These are phyloP conservation scores for Babylonia areolata DNA, from an alignment of 1,140 invertebrate species.

Conservation along the genomic window DNA sequence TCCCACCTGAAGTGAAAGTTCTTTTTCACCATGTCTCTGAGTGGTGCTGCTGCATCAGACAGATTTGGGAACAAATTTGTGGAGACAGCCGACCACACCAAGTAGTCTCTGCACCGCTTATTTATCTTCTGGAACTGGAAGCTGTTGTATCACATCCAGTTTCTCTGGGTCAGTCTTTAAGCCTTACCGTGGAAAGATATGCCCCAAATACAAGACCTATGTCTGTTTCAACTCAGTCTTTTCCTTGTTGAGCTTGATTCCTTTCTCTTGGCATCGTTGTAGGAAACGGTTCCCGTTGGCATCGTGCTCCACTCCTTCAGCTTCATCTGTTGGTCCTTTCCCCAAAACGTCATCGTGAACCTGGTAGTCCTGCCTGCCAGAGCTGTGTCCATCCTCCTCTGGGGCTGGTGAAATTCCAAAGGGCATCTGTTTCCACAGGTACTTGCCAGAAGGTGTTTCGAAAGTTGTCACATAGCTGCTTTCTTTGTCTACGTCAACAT, in stretches of 20 bases:
- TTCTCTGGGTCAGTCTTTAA: conserved; percentile 43
- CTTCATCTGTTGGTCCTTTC: background rate
- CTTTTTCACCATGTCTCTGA: conserved; percentile 45
- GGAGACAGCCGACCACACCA: conserved; percentile 74
- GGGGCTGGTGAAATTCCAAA: conserved; percentile 61
- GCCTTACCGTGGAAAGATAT: conserved; percentile 42
- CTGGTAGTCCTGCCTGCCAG: background rate
- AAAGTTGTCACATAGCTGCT: background rate
- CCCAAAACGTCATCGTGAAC: conserved; percentile 65
- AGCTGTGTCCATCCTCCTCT: background rate
- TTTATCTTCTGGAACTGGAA: conserved; percentile 36
- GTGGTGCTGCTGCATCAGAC: conserved; percentile 59
- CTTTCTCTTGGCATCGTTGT: conserved; percentile 34
- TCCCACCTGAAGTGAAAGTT: conserved; percentile 40
- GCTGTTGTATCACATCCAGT: conserved; percentile 39
- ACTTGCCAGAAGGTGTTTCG: conserved; percentile 64
- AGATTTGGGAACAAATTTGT: conserved; percentile 67
- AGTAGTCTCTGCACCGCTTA: conserved; percentile 42
- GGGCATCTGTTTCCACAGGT: conserved; percentile 66
- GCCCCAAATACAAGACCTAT: conserved; percentile 41
- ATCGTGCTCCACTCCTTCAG: conserved; percentile 41
- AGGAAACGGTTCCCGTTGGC: conserved; percentile 38
- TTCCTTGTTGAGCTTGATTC: conserved; percentile 43
- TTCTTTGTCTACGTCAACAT: background rate
- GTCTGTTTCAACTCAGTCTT: conserved; percentile 38